Evolutionary conservation across 2,888 invertebrate species (phyloP), one percentile per base, ranked within the genome.

Genomic region (Darwinula stevensoni): DNA sequence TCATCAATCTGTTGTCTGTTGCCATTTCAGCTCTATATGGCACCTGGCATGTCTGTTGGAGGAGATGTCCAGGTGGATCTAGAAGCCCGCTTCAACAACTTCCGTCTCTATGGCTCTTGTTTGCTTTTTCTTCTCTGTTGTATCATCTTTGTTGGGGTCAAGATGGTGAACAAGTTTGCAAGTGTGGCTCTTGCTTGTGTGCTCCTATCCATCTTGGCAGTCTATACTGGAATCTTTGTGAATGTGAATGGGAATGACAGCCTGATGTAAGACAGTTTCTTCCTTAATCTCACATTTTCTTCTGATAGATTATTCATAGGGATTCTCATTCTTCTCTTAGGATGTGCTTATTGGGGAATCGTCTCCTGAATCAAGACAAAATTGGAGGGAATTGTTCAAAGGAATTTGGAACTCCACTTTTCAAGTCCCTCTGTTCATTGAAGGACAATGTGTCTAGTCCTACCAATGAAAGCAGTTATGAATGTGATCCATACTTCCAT

Each of bases 101-200:
- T 91, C 54, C 69, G 97, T 27, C 74, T 94, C 33, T 97, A 91
- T 54, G 94, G 91, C 36, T 80, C 91, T 3, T 54, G 71, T 15
- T 57, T 97, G 35, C 66, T 97, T 31, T 47, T 76, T 39, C 54
- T 91, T 40, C 82, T 94, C 70, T 78, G 86, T 43, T 64, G 61
- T 37, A 70, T 80, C 42, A 94, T 97, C 38, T 88, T 78, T 54
- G 59, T 94, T 40, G 97, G 97, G 32, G 94, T 97, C 34, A 78
- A 80, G 52, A 94, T 97, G 52, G 97, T 97, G 45, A 94, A 91
- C 62, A 88, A 91, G 59, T 86, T n/a, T 50, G 94, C 97, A 17
- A 75, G 91, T 3, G 62, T 97, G 36, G 94, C 94, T 29, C 63
- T 97, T 40, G 75, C 78, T 38, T 94, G 94, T 55, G 97, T 99